phyloP scores from a whole-genome alignment of 1,140 invertebrate genomes.

The Hestina assimilis region DNA sequence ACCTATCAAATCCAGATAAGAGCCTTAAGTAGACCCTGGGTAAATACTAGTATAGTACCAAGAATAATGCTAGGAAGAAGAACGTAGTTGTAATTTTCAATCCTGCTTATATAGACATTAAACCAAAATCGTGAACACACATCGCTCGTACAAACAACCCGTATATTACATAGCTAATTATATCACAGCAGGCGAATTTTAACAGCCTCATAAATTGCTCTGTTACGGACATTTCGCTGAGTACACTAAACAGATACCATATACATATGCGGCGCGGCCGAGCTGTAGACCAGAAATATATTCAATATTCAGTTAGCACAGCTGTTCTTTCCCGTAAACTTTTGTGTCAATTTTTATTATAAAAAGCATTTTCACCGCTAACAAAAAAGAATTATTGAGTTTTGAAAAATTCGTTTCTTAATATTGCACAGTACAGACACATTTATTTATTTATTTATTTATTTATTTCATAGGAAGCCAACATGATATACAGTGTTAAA shows the following conservation, averaged over 20 bases:
- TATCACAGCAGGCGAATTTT: background rate
- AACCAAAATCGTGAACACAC: background rate
- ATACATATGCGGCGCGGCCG: background rate
- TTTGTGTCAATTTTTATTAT: background rate
- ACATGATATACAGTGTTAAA: too few relatives aligned
- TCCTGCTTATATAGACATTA: too few relatives aligned
- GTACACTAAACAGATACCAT: conserved; percentile 12
- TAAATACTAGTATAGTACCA: too few relatives aligned
- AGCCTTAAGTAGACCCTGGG: too few relatives aligned
- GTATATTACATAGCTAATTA: conserved; percentile 4
- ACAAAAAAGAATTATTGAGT: too few relatives aligned
- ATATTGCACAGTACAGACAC: too few relatives aligned
- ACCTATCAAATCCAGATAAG: too few relatives aligned
- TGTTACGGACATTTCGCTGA: conserved; percentile 1
- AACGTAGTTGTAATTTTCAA: too few relatives aligned
- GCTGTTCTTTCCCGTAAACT: conserved; percentile 8
- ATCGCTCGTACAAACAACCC: background rate
- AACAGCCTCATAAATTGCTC: conserved; percentile 8
- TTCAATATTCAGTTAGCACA: conserved; percentile 8
- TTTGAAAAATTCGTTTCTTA: too few relatives aligned
- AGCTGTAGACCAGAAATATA: conserved; percentile 2
- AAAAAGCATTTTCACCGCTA: background rate
- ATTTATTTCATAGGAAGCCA: too few relatives aligned
- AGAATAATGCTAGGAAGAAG: too few relatives aligned
- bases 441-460: too few relatives aligned